Conservation (phyloP, 2,797 vertebrate species). For the Philypnodon macrostomus region DNA sequence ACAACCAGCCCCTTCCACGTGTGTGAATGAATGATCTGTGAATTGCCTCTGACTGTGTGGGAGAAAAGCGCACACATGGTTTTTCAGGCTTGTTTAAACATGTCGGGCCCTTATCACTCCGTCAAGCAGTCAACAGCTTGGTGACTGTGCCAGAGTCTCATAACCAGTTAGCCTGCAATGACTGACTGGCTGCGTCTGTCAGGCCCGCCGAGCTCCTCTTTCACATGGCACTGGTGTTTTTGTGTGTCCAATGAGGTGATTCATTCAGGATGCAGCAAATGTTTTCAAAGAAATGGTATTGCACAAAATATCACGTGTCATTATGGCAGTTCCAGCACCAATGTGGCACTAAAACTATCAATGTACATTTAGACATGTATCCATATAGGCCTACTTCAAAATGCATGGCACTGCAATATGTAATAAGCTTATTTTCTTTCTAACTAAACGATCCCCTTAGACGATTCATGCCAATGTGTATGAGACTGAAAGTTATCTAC, state of each 20-base stretch:
- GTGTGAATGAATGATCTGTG: slow-evolving; percentile 14
- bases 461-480: too few species aligned
- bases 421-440: too few species aligned
- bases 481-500: too few species aligned
- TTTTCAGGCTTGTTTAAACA: slow-evolving; percentile 60
- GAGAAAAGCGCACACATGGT: slow-evolving; percentile 7
- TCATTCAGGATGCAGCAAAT: slow-evolving; percentile 28
- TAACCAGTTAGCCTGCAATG: slow-evolving; percentile 45
- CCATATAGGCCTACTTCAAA: too few species aligned
- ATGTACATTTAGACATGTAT: too few species aligned
- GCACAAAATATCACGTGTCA: slow-evolving; percentile 3
- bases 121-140: slow-evolving; percentile 43
- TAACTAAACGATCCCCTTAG: too few species aligned
- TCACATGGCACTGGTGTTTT: slow-evolving; percentile 31
- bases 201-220: slow-evolving; percentile 31
- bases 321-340: too few species aligned
- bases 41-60: slow-evolving; percentile 22
- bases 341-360: too few species aligned
- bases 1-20: too few species aligned
- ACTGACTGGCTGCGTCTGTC: slow-evolving; percentile 27
- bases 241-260: slow-evolving; percentile 27
- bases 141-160: slow-evolving; percentile 33
- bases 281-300: slow-evolving; percentile 1
- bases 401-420: too few species aligned
- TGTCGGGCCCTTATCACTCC: slow-evolving; percentile 28